Evolutionary conservation across 2,797 vertebrate genomes (phyloP), one percentile per base, ranked within the genome.

Genomic region (Sorex maritimensis): DNA sequence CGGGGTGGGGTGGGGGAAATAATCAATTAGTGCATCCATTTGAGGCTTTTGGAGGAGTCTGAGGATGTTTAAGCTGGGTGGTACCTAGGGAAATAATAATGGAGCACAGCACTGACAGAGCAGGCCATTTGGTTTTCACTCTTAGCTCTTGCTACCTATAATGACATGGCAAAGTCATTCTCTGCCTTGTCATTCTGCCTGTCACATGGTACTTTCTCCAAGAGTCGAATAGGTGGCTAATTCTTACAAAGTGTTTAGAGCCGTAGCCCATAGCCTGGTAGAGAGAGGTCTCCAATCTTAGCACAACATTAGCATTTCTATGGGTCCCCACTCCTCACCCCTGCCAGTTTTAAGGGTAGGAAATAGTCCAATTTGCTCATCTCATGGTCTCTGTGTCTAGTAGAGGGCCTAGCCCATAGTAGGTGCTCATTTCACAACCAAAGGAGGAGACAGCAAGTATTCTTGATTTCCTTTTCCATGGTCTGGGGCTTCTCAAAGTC

Each of bases 231-330:
- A 5, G 34, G 34, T 34, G 81, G 30, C 68, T 80, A 26, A 44
- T 93, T 80, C 30, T 83, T 75, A 80, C 65, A 74, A 86, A 83
- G 7, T 19, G 13, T 88, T 83, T 69, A 85, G 52, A 84, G 86
- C 12, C 14, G 26, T 65, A 55, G 24, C 6, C 90, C 63, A 46
- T 23, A 44, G 26, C 2, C 9, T 17, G 52, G 34, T 30, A 65
- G 41, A 44, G 41, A 44, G 7, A 58, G 5, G 17, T 15, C 24
- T 71, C 65, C 41, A 8, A 34, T 28, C n/a, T 61, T 49, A 67
- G 21, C 28, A 52, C 41, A 63, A 17, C 41, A 9, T 52, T 46
- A 69, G 4, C 23, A 84, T 23, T 41, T 19, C 13, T 30, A 55
- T 55, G 52, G 5, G 11, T 55, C 52, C 52, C 52, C 52, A 44